Conservation (phyloP, 2,797 vertebrate genomes). For the Channallabes apus region DNA sequence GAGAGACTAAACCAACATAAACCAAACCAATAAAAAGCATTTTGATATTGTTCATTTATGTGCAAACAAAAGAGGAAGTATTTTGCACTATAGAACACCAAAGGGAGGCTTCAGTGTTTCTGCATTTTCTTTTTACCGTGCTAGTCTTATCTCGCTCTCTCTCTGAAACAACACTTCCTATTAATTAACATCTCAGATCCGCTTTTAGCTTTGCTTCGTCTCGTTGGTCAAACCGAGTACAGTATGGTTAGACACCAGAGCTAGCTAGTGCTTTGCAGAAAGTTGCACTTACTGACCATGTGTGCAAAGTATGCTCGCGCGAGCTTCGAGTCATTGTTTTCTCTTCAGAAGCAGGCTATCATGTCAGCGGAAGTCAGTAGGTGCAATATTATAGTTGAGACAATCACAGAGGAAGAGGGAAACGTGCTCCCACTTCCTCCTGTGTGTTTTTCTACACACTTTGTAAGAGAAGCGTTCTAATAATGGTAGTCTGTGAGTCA, state of each 20-base stretch:
- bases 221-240: not conserved
- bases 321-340: constrained; percentile 9
- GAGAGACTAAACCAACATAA: not conserved
- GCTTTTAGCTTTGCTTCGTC: constrained; percentile 12
- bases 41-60: constrained; percentile 1
- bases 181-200: constrained; percentile 23
- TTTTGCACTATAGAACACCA: not conserved
- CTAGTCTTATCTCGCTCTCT: not conserved
- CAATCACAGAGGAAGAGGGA: constrained; percentile 45
- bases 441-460: not conserved
- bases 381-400: constrained; percentile 39
- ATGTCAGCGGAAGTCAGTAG: constrained; percentile 34
- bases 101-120: constrained; percentile 6
- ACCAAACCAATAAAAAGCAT: not conserved
- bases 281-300: not conserved
- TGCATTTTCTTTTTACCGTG: not conserved
- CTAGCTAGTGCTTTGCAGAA: not conserved
- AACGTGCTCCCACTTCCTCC: constrained; percentile 46
- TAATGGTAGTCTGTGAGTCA: constrained; percentile 14
- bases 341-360: constrained; percentile 11
- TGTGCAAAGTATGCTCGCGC: too few species aligned
- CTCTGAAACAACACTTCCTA: constrained; percentile 26
- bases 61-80: constrained; percentile 23
- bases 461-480: not conserved
- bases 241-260: not conserved